Conservation (phyloP, 2,888 invertebrate species). For the Ligdia adustata region DNA sequence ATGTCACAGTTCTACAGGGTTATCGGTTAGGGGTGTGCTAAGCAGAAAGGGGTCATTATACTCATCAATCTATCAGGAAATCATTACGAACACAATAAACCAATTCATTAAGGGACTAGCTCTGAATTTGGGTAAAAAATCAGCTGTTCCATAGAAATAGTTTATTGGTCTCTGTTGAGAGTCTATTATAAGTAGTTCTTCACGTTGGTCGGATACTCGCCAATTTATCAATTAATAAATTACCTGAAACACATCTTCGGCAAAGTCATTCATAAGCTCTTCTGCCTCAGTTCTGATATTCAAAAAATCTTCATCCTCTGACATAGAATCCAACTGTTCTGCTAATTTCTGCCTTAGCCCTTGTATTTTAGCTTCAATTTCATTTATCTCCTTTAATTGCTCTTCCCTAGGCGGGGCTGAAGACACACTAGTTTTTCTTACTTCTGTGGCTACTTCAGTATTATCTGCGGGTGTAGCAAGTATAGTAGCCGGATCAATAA, state of each 20-base stretch:
- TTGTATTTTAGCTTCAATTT: conserved; percentile 86
- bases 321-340: conserved; percentile 81
- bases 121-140: too few species aligned
- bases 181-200: too few species aligned
- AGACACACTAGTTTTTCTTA: conserved; percentile 24
- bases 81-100: too few species aligned
- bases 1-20: too few species aligned
- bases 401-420: conserved; percentile 48
- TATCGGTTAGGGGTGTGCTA: too few species aligned
- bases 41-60: too few species aligned
- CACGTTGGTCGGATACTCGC: too few species aligned
- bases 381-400: conserved; percentile 69
- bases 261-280: conserved; percentile 79
- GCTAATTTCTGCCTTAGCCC: conserved; percentile 72
- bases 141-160: too few species aligned
- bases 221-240: too few species aligned
- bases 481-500: conserved; percentile 75
- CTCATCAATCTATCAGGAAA: too few species aligned
- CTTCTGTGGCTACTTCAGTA: conserved; percentile 31
- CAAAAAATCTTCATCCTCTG: conserved; percentile 86
- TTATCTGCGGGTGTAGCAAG: conserved; percentile 42
- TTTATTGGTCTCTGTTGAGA: too few species aligned
- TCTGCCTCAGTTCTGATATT: conserved; percentile 87
- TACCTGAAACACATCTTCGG: conserved; percentile 78
- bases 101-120: too few species aligned